Base-by-base conservation (phyloP, 37 sponge, comb jelly and placozoan genomes). In the Axinella damicornis region DNA sequence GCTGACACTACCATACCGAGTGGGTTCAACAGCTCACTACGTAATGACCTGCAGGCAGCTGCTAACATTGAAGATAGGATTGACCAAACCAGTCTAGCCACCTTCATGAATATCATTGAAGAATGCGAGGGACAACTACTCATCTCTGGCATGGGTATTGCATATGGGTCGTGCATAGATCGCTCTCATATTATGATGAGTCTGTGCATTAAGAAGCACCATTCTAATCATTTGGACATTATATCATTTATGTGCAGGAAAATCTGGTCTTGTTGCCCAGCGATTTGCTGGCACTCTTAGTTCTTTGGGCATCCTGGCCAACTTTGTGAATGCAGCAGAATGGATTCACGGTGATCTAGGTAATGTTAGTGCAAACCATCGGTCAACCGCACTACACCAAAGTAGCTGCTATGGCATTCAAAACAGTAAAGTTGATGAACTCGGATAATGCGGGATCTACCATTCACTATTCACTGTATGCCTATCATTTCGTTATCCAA, bases 331-430 rank as follows among this genome's bases (percentile, higher is more conserved):
- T 71, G 92, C 93, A 21, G 54, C 88, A 71, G 93, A 95, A 53
- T 95, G 90, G 90, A 71, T 24, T 2, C 96, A 95, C 76, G 96
- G 96, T 41, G 96, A 95, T 41, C 69, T 91, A 5, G 95, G 95
- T 95, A 59, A 60, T n/a, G n/a, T n/a, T n/a, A n/a, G n/a, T n/a
- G n/a, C n/a, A n/a, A n/a, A n/a, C n/a, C n/a, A n/a, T n/a, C n/a
- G n/a, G n/a, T n/a, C n/a, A n/a, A n/a, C n/a, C n/a, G n/a, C n/a
- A n/a, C n/a, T n/a, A n/a, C n/a, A n/a, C n/a, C n/a, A n/a, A n/a
- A n/a, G n/a, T n/a, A n/a, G n/a, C n/a, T n/a, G n/a, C n/a, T n/a
- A n/a, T n/a, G n/a, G n/a, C n/a, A n/a, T n/a, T n/a, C n/a, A n/a
- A n/a, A n/a, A n/a, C n/a, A n/a, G n/a, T n/a, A n/a, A n/a, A n/a